Base-by-base conservation (phyloP, 37 sponge, comb jelly and placozoan genomes). In the Oopsacas minuta region DNA sequence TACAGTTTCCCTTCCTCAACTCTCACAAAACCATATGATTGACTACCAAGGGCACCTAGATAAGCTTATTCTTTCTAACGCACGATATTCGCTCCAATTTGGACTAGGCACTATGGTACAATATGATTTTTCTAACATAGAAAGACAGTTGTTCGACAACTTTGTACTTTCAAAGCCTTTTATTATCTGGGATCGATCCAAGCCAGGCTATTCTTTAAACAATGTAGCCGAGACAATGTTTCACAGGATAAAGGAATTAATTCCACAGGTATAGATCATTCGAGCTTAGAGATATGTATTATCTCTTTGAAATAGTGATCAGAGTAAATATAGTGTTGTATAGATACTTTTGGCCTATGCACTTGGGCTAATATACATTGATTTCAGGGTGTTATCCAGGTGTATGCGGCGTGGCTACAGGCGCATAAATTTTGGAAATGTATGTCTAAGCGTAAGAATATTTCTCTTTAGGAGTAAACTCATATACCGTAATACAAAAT, bases 31-130 rank as follows among this genome's bases (percentile, higher is more conserved):
- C 75, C 20, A 61, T n/a, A 25, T 61, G 7, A 61, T 61, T n/a
- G 28, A 61, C 75, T 61, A 61, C 28, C 75, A 61, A 3, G 32
- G 1, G 5, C 75, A 61, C 20, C 75, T 61, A 34, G 75, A 61
- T 34, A 61, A 61, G 75, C 75, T 61, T 20, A 61, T 61, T n/a
- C 20, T 61, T 61, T 61, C 75, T 34, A 61, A 61, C 75, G 75
- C 75, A 61, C 7, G 75, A 61, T 61, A 61, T 61, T 61, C 75
- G 5, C 75, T 61, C 22, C 75, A 61, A 20, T 61, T 61, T 61
- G 75, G 75, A 3, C 32, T 32, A 34, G 75, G 75, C 22, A 12
- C 75, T 61, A 12, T 10, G 5, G 30, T 61, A 20, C 3, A 61
- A 61, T 61, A 61, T 61, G 75, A 61, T 61, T 61, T 32, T 61